A percentile compares a stretch with the other conserved stretches of the same genome.
Evolutionary conservation across 2,888 invertebrate genomes (phyloP).

Genomic region (Plutella xylostella): DNA sequence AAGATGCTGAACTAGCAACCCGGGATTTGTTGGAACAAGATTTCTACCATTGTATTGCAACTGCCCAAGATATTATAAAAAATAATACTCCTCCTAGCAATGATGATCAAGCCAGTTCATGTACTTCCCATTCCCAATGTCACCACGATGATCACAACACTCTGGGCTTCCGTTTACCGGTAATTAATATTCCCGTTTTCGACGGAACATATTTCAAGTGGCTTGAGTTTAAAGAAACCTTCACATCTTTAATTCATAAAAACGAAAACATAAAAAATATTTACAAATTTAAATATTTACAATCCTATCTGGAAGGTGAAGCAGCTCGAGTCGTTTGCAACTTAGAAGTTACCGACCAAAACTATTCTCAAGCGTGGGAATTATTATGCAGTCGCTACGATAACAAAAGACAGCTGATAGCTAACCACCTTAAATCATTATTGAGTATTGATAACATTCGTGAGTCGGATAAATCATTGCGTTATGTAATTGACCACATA

Average conservation of each 20-base stretch:
- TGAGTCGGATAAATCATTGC: neutral
- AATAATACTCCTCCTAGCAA: no score
- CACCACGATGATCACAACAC: neutral
- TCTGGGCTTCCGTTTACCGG: neutral
- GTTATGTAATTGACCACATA: neutral
- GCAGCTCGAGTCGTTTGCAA: slow-evolving; percentile 18
- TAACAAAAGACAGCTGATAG: slow-evolving; percentile 15
- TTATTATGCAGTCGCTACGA: slow-evolving; percentile 14
- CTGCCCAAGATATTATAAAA: no score
- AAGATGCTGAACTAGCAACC: no score
- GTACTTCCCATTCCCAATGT: neutral
- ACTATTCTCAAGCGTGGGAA: slow-evolving; percentile 14
- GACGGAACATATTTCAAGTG: neutral
- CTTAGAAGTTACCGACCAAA: slow-evolving; percentile 15
- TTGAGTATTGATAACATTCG: neutral
- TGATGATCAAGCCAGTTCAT: no score
- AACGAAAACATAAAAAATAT: slow-evolving; percentile 17
- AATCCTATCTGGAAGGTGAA: slow-evolving; percentile 19
- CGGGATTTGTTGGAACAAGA: no score
- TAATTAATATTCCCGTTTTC: neutral
- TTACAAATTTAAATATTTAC: slow-evolving; percentile 19
- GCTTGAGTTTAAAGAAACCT: neutral
- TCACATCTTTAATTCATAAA: neutral
- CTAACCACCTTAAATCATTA: slow-evolving; percentile 16
- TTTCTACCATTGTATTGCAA: no score